Conservation (phyloP, 2,888 invertebrate species). For the Nasonovia ribisnigri region DNA sequence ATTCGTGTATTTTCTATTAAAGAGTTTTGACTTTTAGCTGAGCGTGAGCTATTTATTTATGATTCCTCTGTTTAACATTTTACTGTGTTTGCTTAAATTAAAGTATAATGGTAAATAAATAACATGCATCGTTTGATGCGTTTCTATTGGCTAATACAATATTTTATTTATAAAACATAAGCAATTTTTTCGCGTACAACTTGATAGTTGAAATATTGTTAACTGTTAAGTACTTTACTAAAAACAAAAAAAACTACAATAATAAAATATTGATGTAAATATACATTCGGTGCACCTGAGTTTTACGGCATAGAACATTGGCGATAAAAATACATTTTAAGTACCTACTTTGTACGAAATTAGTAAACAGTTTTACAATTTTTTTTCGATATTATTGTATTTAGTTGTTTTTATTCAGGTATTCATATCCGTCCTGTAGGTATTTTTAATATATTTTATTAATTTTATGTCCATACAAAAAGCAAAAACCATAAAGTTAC, state of each 20-base stretch:
- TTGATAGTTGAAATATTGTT: background rate
- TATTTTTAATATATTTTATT: background rate
- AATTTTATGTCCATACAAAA: background rate
- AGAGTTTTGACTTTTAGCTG: background rate
- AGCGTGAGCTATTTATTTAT: background rate
- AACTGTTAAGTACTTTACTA: background rate
- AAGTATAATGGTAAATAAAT: slow-evolving; percentile 6
- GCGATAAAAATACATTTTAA: slow-evolving; percentile 12
- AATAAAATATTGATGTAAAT: background rate
- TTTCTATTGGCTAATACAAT: background rate
- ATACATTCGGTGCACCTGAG: background rate
- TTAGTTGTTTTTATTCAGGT: background rate
- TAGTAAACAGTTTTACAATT: background rate
- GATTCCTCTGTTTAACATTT: background rate
- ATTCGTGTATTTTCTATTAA: background rate
- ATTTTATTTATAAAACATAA: slow-evolving; percentile 33
- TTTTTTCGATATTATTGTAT: background rate
- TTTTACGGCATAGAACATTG: background rate
- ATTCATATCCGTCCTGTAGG: background rate
- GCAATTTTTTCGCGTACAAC: background rate
- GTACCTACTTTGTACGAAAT: background rate
- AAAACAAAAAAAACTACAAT: background rate
- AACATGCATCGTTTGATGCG: background rate
- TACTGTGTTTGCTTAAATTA: slow-evolving; percentile 8
- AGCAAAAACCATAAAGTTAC: background rate